Evolutionary conservation across 2,797 vertebrate species (phyloP), one percentile per base, ranked within the genome.

Genomic region (Neoniphon sammara): DNA sequence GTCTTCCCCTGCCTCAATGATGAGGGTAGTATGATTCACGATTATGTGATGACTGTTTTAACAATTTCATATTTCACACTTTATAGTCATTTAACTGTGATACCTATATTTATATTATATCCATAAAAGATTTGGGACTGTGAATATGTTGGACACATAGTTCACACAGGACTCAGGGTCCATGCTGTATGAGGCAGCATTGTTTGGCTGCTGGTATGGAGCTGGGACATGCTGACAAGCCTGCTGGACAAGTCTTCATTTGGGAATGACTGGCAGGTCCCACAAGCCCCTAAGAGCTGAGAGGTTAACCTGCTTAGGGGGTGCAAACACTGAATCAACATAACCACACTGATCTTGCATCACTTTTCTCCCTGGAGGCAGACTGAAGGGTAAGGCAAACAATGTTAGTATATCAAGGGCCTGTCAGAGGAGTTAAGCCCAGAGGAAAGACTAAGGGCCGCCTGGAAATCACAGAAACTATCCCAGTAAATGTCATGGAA

Each of bases 221-320:
- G 65, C 73, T 9, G 64, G 44, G 72, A 57, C 55, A 52, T 75
- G 77, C 69, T 81, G 84, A 89, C 85, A 87, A 68, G 80, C 80
- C 76, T 62, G 78, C 53, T 69, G 77, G 85, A 89, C 58, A 78
- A 73, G 83, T 72, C 83, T 70, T 87, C 85, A 80, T 74, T 75
- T 59, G 70, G 67, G 61, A 78, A 63, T 54, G 64, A 88, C 60
- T 77, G 81, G 78, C 70, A 74, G 77, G 46, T 89, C 91, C 85
- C 87, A 68, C 46, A 68, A 83, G 87, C 68, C 61, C 25, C 0
- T 15, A 6, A 64, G 85, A 83, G 84, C 83, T 72, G 25, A 75
- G 67, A 85, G 88, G 88, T 91, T 75, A 91, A 89, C 83, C 71
- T 89, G 88, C 85, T 87, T 65, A 77, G 69, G 82, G 86, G 52